Conservation (phyloP, 2,113 vertebrate species). For the Copsychus sechellarum region DNA sequence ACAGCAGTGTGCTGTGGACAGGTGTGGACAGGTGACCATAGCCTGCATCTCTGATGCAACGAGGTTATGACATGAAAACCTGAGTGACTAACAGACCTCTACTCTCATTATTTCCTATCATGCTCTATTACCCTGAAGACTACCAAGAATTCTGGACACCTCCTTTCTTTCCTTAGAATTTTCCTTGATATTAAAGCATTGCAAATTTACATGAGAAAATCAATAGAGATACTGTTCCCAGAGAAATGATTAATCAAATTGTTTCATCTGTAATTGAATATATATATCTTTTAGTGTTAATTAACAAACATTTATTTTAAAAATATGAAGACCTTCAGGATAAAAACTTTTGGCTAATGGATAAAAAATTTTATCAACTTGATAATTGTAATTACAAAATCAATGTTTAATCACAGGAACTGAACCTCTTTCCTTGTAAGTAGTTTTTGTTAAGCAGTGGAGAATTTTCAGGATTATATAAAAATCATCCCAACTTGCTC, state of each 20-base stretch:
- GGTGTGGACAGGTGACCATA: fast-evolving
- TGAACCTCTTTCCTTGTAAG: background rate
- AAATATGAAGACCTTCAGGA: background rate
- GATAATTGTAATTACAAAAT: background rate
- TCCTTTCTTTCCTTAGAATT: background rate
- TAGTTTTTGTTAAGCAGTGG: background rate
- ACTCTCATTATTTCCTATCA: background rate
- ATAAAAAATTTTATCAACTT: background rate
- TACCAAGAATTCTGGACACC: background rate
- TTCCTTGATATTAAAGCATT: background rate
- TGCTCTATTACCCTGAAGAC: fast-evolving
- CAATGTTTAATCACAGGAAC: background rate
- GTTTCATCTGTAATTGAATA: background rate
- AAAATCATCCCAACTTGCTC: background rate
- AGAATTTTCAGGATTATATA: background rate
- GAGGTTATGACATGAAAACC: background rate
- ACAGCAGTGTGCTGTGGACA: fast-evolving
- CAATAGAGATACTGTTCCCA: background rate
- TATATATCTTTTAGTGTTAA: background rate
- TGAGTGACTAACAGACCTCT: background rate
- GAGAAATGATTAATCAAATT: background rate
- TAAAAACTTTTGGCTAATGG: background rate
- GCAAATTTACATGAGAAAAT: background rate
- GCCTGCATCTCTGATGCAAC: fast-evolving
- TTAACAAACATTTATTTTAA: background rate